Percentiles rank a stretch among this genome's conserved stretches.
Conservation (phyloP, 1,140 invertebrate species). For the Monomorium pharaonis region DNA sequence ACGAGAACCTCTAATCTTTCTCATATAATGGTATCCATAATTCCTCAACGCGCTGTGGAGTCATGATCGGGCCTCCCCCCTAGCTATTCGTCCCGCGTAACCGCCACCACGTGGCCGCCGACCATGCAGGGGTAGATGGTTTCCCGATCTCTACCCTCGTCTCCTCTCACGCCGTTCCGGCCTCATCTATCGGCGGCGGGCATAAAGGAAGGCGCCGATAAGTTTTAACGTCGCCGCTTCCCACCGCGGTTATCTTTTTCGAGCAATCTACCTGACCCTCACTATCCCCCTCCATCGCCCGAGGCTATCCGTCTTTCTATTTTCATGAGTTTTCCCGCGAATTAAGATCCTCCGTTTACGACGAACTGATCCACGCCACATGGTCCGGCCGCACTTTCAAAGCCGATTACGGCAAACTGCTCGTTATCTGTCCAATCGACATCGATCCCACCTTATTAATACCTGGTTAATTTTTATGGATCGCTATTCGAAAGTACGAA, state of each 20-base stretch:
- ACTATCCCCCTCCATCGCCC: too few species aligned
- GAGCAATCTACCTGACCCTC: slow-evolving; percentile 1
- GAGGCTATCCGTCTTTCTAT: slow-evolving; percentile 26
- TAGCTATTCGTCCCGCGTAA: background rate
- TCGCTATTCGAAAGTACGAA: background rate
- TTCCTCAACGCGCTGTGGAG: slow-evolving; percentile 71
- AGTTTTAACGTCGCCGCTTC: slow-evolving; percentile 51
- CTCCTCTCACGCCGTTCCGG: background rate
- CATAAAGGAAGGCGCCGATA: slow-evolving; percentile 56
- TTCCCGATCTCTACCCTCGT: slow-evolving; percentile 53
- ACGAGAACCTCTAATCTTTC: slow-evolving; percentile 78
- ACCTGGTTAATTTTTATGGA: background rate
- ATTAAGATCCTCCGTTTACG: slow-evolving; percentile 39
- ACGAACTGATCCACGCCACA: slow-evolving; percentile 3
- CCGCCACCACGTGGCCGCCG: slow-evolving; percentile 12
- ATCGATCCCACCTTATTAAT: background rate
- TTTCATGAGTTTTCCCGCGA: slow-evolving; percentile 18
- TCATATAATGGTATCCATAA: slow-evolving; percentile 79
- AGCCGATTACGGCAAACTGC: background rate
- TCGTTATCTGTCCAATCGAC: slow-evolving; percentile 1
- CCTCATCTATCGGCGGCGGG: slow-evolving; percentile 41
- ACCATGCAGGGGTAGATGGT: slow-evolving; percentile 15
- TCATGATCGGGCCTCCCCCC: slow-evolving; percentile 66
- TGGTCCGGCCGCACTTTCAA: background rate
- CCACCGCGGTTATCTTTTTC: slow-evolving; percentile 41